These are phyloP conservation scores for Dicyrtomina minuta DNA, from an alignment of 2,888 invertebrate genomes.

Conservation along the genomic window DNA sequence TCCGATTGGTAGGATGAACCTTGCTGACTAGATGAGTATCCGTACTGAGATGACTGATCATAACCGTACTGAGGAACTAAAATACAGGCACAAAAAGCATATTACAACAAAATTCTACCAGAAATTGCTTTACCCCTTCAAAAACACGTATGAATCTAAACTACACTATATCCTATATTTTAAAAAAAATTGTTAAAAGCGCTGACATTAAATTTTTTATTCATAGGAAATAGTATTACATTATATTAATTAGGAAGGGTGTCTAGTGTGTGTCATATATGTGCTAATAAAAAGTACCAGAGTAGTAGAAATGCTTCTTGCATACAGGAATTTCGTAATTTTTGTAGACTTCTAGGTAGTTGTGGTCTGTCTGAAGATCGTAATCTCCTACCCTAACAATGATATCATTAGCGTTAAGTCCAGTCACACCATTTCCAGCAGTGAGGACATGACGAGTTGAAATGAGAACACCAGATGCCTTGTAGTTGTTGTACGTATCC, in stretches of 20 bases:
- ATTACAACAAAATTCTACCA: neutral
- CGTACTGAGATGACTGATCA: constrained; percentile 8
- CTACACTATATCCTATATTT: too few relatives aligned
- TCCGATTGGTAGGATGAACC: constrained; percentile 25
- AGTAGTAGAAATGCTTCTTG: constrained; percentile 52
- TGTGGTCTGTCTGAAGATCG: constrained; percentile 49
- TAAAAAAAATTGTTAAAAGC: too few relatives aligned
- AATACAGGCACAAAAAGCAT: neutral
- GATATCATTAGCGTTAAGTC: constrained; percentile 39
- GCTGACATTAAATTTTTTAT: too few relatives aligned
- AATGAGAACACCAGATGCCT: constrained; percentile 49
- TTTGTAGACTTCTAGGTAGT: constrained; percentile 50
- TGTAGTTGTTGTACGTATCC: constrained; percentile 49
- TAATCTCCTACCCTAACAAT: constrained; percentile 51
- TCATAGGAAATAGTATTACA: too few relatives aligned
- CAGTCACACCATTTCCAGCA: constrained; percentile 47
- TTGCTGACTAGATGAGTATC: constrained; percentile 2
- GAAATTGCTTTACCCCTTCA: neutral
- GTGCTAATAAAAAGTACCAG: constrained; percentile 39
- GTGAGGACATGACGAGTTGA: constrained; percentile 51
- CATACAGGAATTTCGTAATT: constrained; percentile 50
- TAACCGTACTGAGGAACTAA: constrained; percentile 41
- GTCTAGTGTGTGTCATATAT: too few relatives aligned
- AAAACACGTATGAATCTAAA: too few relatives aligned
- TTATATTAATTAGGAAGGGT: too few relatives aligned